Evolutionary conservation across 2,797 vertebrate genomes (phyloP), one percentile per base, ranked within the genome.

Genomic region (Mastacembelus armatus): DNA sequence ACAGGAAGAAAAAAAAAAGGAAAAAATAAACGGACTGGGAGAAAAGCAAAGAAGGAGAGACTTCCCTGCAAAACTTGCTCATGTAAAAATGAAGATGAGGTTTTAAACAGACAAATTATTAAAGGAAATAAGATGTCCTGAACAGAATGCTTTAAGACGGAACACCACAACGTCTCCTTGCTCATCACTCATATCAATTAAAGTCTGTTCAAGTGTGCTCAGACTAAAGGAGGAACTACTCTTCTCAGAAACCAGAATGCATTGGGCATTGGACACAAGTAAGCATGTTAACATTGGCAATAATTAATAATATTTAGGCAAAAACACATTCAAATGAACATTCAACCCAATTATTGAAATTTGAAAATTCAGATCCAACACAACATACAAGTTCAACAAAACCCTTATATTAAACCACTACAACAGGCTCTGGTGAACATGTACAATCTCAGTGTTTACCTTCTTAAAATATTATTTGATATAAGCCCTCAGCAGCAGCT

Each of bases 341-440:
- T 73, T 42, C 19, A 64, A 50, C 52, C 47, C 67, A 43, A 19
- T 60, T 35, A n/a, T 8, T 15, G 5, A 36, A 9, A 50, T 69
- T 65, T 57, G 7, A 61, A 76, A 64, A 32, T 80, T 89, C 66
- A 86, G 85, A 78, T 83, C 80, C 86, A 87, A 86, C 77, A 82
- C 60, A 85, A 87, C 83, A 71, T 59, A 60, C 70, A 44, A 54
- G 52, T 43, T 50, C 26, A 57, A 30, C 32, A 16, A 27, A 36
- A 62, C 39, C 29, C 40, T n/a, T 32, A 49, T 10, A 36, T 61
- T 4, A 22, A 42, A 27, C 2, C 0, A 24, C 27, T n/a, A 49
- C 26, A 32, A 56, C 55, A 21, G 36, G 47, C 27, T 55, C 39
- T 29, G 42, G 19, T 47, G 52, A 77, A 60, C 50, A 47, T 1